Conservation (phyloP, 2,888 invertebrate species). For the Lissocephala sabroskyi region DNA sequence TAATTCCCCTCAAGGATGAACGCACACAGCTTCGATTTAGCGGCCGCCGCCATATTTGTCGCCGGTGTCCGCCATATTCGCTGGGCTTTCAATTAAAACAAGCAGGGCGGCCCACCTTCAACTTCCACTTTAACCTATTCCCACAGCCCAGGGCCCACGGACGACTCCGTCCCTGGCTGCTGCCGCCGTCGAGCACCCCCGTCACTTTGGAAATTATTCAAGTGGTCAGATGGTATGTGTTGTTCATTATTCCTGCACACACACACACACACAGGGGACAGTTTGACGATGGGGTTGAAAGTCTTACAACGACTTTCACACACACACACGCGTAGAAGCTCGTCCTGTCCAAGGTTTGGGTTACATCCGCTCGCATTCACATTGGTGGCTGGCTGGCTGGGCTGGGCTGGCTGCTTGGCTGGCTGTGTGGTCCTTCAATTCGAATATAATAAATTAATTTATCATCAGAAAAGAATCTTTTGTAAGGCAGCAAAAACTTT, state of each 20-base stretch:
- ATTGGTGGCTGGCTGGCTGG: too few relatives aligned
- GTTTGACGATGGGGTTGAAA: conserved; percentile 29
- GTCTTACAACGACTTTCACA: conserved; percentile 13
- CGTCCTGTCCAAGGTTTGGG: conserved; percentile 4
- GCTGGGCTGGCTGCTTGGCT: too few relatives aligned
- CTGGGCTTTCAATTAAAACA: conserved; percentile 51
- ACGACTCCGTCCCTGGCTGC: too few relatives aligned
- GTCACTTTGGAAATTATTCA: conserved; percentile 49
- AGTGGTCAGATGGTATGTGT: conserved; percentile 63
- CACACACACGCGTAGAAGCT: conserved; percentile 19
- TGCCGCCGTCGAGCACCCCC: too few relatives aligned
- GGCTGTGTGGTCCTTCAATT: conserved; percentile 52
- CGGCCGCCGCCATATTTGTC: conserved; percentile 3
- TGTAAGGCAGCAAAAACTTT: conserved; percentile 48
- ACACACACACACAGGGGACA: conserved; percentile 26
- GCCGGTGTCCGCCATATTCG: not conserved
- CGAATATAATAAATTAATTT: conserved; percentile 71
- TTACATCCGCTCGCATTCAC: conserved; percentile 10
- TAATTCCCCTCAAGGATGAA: conserved; percentile 6
- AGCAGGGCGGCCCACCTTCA: conserved; percentile 20
- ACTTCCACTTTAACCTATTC: not conserved
- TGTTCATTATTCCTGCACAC: conserved; percentile 54
- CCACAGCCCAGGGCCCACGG: too few relatives aligned
- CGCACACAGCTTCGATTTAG: not conserved
- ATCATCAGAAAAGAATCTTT: conserved; percentile 66